A percentile compares a stretch with the other conserved stretches of the same genome.
Conservation (phyloP, 2,888 invertebrate genomes). For the Patella ulyssiponensis region DNA sequence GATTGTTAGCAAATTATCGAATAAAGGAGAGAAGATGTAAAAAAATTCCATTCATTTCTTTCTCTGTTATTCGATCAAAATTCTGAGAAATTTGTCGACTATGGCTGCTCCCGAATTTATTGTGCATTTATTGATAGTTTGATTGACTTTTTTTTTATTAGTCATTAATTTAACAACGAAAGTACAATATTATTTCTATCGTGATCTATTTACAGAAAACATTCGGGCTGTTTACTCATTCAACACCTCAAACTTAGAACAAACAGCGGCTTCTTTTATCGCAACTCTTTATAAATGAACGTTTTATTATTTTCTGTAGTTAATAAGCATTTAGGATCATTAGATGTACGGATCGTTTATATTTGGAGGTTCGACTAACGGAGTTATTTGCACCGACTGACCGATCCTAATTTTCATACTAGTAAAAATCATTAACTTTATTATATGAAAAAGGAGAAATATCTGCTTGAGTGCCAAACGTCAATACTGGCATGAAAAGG, state of each 20-base stretch:
- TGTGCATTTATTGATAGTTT: no score
- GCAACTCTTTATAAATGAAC: neutral
- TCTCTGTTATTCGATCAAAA: no score
- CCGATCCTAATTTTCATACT: neutral
- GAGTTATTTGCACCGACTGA: neutral
- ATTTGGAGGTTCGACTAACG: neutral
- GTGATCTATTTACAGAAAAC: neutral
- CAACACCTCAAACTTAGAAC: neutral
- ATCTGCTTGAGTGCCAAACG: no score
- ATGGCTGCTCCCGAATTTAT: no score
- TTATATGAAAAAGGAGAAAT: no score
- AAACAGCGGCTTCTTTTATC: constrained; percentile 5
- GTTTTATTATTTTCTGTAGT: constrained; percentile 1
- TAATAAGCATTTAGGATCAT: constrained; percentile 6
- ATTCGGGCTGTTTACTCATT: neutral
- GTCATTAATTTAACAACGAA: constrained; percentile 3
- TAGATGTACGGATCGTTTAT: neutral
- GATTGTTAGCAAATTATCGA: no score
- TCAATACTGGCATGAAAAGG: no score
- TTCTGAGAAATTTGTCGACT: no score
- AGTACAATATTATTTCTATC: neutral
- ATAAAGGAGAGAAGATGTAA: no score
- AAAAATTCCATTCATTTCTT: no score
- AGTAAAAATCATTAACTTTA: no score
- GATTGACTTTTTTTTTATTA: neutral